Evolutionary conservation across 35 echinoderm and acorn worm genomes (phyloP).

Genomic region (Nesometra sesokonis): DNA sequence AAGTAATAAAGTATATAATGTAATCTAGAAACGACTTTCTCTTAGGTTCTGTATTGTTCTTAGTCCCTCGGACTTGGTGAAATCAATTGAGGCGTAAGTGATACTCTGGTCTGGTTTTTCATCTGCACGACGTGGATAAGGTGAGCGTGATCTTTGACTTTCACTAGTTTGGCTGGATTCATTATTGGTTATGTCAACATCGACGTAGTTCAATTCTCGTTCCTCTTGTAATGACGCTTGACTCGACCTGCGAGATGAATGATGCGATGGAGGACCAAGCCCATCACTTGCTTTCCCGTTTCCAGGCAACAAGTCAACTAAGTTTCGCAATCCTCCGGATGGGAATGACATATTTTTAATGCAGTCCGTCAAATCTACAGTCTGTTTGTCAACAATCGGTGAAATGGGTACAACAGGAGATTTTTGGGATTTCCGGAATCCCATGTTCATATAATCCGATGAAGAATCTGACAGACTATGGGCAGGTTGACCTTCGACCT

Average conservation of each 20-base stretch:
- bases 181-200: conserved; percentile 65
- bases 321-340: background rate
- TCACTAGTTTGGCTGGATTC: conserved; percentile 5
- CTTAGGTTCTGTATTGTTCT: conserved; percentile 40
- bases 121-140: conserved; percentile 5
- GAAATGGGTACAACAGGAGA: background rate
- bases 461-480: background rate
- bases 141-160: conserved; percentile 15
- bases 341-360: background rate
- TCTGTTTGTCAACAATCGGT: background rate
- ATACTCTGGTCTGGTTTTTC: conserved; percentile 47
- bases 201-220: conserved; percentile 80
- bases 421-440: background rate
- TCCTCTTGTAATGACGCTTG: conserved; percentile 15
- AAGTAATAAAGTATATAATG: too few relatives aligned
- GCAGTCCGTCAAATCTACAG: background rate
- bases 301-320: background rate
- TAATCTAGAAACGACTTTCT: conserved; percentile 38
- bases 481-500: background rate
- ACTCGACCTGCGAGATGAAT: background rate
- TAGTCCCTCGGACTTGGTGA: conserved; percentile 87
- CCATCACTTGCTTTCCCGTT: background rate
- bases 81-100: conserved; percentile 85
- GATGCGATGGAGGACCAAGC: background rate
- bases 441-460: background rate